Base-by-base conservation (phyloP, 2,888 invertebrate species). In the Dasysyrphus tricinctus region DNA sequence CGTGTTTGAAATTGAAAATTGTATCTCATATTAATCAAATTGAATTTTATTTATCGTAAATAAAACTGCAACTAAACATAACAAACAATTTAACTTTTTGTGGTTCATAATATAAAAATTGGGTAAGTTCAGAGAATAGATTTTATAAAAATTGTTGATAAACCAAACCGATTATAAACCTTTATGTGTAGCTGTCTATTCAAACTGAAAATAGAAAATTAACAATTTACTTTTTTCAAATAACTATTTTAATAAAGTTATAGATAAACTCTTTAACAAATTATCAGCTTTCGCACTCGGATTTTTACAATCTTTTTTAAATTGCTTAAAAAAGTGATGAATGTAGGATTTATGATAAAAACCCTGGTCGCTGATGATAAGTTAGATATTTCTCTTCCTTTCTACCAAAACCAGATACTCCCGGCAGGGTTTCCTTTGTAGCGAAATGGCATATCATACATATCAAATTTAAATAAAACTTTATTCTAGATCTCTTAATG, bases 1-100 rank as follows among this genome's bases (percentile, higher is more conserved):
- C 67, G 34, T 54, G 69, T 69, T 69, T 69, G 29, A 69, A 69
- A 69, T 54, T 67, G 24, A 24, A n/a, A 24, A 24, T 59, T 65
- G 24, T 47, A 34, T 49, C 57, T 47, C 19, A 37, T 37, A 51
- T 51, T 16, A 59, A 37, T 59, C 19, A 3, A 39, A 24, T 11
- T 39, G 24, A 59, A 59, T 14, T 24, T 14, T 14, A 63, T 14
- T 63, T 44, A 39, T 59, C 7, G 14, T 59, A 39, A 24, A 39
- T 24, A 59, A 59, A 39, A 59, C 3, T 12, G 8, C 5, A n/a
- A 29, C 1, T 24, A n/a, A n/a, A 32, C 29, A 44, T 44, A 29
- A 44, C 29, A 24, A 54, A 19, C 3, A 49, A 51, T 51, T 12
- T 32, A 11, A 42, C 14, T 16, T 32, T 3, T 1, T 7, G 12